A percentile compares a stretch with the other conserved stretches of the same genome.
phyloP scores from a whole-genome alignment of 2,797 vertebrate species.

The Epinephelus coioides region DNA sequence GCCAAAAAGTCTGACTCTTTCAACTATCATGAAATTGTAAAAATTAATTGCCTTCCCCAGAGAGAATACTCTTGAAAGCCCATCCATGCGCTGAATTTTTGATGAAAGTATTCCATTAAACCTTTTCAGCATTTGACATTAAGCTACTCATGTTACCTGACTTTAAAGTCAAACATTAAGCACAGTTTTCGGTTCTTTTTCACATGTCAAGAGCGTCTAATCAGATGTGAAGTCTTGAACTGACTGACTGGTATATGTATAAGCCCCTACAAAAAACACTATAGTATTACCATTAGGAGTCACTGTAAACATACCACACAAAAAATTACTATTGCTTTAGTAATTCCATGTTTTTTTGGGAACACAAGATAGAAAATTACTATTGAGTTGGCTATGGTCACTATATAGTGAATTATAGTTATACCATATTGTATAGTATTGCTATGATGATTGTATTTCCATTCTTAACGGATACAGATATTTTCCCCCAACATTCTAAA shows the following conservation, averaged over 20 bases:
- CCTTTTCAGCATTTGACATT: constrained; percentile 53
- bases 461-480: too few species aligned
- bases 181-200: constrained; percentile 52
- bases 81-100: constrained; percentile 53
- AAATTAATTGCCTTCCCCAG: constrained; percentile 71
- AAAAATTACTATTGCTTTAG: too few species aligned
- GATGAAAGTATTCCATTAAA: constrained; percentile 73
- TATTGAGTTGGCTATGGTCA: too few species aligned
- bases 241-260: constrained; percentile 30
- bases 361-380: too few species aligned
- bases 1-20: constrained; percentile 70
- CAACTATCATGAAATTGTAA: constrained; percentile 72
- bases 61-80: constrained; percentile 64
- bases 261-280: too few species aligned
- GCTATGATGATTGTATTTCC: too few species aligned
- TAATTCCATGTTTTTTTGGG: too few species aligned
- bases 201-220: constrained; percentile 48
- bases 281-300: too few species aligned
- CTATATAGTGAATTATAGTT: too few species aligned
- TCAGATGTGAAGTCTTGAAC: constrained; percentile 57
- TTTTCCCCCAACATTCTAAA: too few species aligned
- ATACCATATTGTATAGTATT: too few species aligned
- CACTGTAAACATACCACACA: too few species aligned
- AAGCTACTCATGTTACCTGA: constrained; percentile 66
- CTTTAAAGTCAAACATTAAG: constrained; percentile 65